These are phyloP conservation scores for Metalampra italica DNA, from an alignment of 2,888 invertebrate species.

Conservation along the genomic window DNA sequence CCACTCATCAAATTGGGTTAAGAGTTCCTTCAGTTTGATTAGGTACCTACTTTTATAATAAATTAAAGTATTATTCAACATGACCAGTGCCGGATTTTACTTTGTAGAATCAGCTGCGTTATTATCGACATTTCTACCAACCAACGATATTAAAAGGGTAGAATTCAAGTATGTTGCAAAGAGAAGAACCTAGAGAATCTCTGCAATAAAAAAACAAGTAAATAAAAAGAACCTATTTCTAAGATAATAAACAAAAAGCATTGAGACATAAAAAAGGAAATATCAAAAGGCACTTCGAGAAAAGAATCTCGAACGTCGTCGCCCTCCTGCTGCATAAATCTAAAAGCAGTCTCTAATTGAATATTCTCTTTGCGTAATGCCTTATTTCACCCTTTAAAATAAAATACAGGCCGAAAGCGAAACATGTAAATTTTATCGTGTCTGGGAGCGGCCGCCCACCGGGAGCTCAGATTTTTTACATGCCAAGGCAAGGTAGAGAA, in stretches of 20 bases:
- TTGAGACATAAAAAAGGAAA: conserved; percentile 27
- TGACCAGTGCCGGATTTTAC: background rate
- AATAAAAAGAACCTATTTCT: too few relatives aligned
- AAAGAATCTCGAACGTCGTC: conserved; percentile 42
- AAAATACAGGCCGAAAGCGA: conserved; percentile 70
- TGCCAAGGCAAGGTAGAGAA: conserved; percentile 54
- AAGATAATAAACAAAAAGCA: conserved; percentile 24
- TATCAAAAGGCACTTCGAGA: conserved; percentile 25
- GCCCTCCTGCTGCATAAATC: conserved; percentile 53
- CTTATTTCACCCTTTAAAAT: conserved; percentile 75
- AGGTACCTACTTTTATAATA: conserved; percentile 13
- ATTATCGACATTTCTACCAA: too few relatives aligned
- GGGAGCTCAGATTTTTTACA: conserved; percentile 63
- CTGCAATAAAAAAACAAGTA: too few relatives aligned
- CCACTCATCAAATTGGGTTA: conserved; percentile 41
- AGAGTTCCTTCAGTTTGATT: conserved; percentile 19
- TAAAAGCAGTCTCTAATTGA: conserved; percentile 69
- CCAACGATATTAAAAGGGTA: background rate
- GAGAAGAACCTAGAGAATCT: too few relatives aligned
- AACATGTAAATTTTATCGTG: conserved; percentile 77
- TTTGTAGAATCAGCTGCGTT: too few relatives aligned
- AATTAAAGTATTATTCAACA: conserved; percentile 8
- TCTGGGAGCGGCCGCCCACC: conserved; percentile 51
- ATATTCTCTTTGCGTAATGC: conserved; percentile 74
- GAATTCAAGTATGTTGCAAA: background rate